These are phyloP conservation scores for Masnerella sp. DNA, from an alignment of 2,888 invertebrate species.

Conservation along the genomic window DNA sequence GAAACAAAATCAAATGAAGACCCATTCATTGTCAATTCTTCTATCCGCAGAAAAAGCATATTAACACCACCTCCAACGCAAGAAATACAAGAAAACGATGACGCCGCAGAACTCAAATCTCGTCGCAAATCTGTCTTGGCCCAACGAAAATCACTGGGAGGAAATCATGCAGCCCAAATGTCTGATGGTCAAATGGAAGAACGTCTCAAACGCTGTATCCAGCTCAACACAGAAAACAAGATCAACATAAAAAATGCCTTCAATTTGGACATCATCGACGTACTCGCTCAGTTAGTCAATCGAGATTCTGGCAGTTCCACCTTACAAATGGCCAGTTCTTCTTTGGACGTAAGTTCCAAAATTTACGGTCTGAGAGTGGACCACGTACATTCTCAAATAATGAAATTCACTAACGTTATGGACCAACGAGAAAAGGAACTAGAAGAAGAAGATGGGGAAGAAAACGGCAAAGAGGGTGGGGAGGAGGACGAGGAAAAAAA, in stretches of 20 bases:
- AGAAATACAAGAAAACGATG: conserved; percentile 70
- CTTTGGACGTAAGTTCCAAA: conserved; percentile 92
- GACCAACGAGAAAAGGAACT: conserved; percentile 71
- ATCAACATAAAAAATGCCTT: conserved; percentile 94
- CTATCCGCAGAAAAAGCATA: no score
- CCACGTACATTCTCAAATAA: conserved; percentile 87
- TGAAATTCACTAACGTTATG: conserved; percentile 87
- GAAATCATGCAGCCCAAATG: conserved; percentile 63
- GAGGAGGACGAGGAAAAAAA: conserved; percentile 51
- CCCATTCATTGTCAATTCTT: no score
- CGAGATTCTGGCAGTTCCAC: conserved; percentile 85
- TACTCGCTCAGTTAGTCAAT: conserved; percentile 86
- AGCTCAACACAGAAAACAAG: conserved; percentile 79
- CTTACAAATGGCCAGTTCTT: conserved; percentile 89
- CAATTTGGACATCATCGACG: conserved; percentile 91
- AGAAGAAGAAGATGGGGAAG: conserved; percentile 47
- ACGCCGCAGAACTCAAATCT: conserved; percentile 67
- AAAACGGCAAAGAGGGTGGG: conserved; percentile 53
- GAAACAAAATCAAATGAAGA: no score
- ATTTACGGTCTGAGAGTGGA: conserved; percentile 94
- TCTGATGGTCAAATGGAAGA: conserved; percentile 66
- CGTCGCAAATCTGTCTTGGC: conserved; percentile 58
- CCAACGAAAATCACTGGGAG: conserved; percentile 65
- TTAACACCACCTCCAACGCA: no score
- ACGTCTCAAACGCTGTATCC: conserved; percentile 68